Conservation (phyloP, 1,140 invertebrate genomes). For the Magallana angulata region DNA sequence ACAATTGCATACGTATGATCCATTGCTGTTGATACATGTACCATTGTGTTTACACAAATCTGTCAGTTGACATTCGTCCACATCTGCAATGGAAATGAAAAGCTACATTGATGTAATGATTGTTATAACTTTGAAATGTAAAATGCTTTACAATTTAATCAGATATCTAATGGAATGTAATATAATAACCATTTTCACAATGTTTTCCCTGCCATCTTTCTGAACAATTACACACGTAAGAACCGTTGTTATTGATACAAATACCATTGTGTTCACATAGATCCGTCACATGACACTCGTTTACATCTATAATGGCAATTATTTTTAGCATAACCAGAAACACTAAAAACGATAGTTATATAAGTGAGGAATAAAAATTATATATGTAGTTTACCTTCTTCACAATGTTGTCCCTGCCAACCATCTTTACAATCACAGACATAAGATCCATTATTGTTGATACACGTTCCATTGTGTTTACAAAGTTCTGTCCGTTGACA, state of each 20-base stretch:
- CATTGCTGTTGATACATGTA: conserved; percentile 51
- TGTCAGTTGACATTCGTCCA: conserved; percentile 60
- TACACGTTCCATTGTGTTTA: conserved; percentile 36
- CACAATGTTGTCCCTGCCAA: conserved; percentile 36
- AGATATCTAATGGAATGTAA: not conserved
- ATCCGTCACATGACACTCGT: not conserved
- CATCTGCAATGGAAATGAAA: conserved; percentile 39
- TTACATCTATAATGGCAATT: not conserved
- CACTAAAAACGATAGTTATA: not conserved
- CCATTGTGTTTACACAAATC: conserved; percentile 54
- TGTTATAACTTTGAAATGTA: not conserved
- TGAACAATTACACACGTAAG: conserved; percentile 47
- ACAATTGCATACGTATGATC: conserved; percentile 56
- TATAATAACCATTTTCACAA: not conserved
- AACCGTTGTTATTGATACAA: conserved; percentile 11
- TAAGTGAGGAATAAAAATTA: not conserved
- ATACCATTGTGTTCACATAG: conserved; percentile 36
- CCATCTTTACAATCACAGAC: conserved; percentile 37
- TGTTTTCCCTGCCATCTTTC: conserved; percentile 48
- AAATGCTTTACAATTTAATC: not conserved
- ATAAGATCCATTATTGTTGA: conserved; percentile 25
- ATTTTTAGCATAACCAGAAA: not conserved
- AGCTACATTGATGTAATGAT: not conserved
- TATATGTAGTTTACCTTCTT: not conserved
- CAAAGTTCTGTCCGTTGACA: not conserved